These are phyloP conservation scores for Petrolisthes manimaculis DNA, from an alignment of 2,888 invertebrate genomes.

Conservation along the genomic window DNA sequence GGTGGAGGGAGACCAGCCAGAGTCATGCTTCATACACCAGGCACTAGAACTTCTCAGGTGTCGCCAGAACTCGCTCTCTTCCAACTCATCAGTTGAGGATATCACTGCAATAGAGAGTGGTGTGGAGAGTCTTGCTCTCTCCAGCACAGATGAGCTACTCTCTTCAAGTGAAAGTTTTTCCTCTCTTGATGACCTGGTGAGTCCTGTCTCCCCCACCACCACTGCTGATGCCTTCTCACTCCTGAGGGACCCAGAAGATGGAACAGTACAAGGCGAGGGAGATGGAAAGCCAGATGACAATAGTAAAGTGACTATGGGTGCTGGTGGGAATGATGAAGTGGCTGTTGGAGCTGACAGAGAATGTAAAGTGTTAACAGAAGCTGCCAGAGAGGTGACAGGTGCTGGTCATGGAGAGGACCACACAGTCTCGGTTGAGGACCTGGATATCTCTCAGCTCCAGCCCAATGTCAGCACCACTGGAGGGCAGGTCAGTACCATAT, in stretches of 20 bases:
- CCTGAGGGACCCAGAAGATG: background rate
- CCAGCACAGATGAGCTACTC: slow-evolving; percentile 34
- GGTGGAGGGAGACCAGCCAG: slow-evolving; percentile 80
- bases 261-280: background rate
- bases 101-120: background rate
- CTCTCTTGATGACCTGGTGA: slow-evolving; percentile 16
- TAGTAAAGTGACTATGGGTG: background rate
- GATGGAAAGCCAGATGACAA: background rate
- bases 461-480: slow-evolving; percentile 20
- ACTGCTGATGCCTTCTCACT: background rate
- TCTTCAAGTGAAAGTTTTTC: slow-evolving; percentile 37
- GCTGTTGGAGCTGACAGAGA: background rate
- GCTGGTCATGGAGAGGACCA: background rate
- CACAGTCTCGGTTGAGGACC: slow-evolving; percentile 52
- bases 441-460: slow-evolving; percentile 60
- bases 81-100: background rate
- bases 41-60: slow-evolving; percentile 78
- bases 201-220: slow-evolving; percentile 10
- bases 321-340: background rate
- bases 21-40: slow-evolving; percentile 87
- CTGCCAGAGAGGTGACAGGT: background rate
- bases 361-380: slow-evolving; percentile 8
- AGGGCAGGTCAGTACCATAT: slow-evolving; percentile 29
- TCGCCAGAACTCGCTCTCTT: slow-evolving; percentile 27
- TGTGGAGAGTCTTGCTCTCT: slow-evolving; percentile 28